Percentiles rank a stretch among this genome's conserved stretches.
These are phyloP conservation scores for Leptinotarsa peninsularis DNA, from an alignment of 2,888 invertebrate species.

Conservation along the genomic window DNA sequence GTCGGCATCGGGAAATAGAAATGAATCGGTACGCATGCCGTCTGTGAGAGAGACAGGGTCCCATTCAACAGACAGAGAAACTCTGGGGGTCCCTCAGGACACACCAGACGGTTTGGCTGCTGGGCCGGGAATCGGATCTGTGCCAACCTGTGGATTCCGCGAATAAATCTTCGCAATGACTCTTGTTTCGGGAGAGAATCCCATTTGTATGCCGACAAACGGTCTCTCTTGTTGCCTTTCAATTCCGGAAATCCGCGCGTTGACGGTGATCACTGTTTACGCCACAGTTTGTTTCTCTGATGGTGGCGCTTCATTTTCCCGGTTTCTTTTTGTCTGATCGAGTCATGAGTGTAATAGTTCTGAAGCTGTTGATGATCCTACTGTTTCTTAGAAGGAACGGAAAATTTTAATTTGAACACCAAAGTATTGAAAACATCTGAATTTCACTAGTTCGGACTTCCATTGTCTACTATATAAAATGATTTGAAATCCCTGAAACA, in stretches of 20 bases:
- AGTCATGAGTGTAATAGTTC: background rate
- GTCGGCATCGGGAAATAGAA: conserved; percentile 46
- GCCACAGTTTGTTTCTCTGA: background rate
- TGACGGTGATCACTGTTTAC: conserved; percentile 4
- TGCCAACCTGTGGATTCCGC: conserved; percentile 66
- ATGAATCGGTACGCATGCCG: conserved; percentile 43
- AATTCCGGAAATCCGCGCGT: background rate
- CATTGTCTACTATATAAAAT: too few species aligned
- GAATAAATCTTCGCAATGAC: conserved; percentile 64
- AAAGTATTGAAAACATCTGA: too few species aligned
- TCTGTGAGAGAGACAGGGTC: conserved; percentile 57
- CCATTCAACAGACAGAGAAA: conserved; percentile 64
- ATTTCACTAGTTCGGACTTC: too few species aligned
- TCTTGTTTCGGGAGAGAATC: conserved; percentile 53
- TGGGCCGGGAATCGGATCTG: conserved; percentile 55
- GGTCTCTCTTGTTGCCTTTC: conserved; percentile 1
- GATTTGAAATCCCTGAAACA: too few species aligned
- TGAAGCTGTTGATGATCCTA: too few species aligned
- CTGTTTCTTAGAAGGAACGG: too few species aligned
- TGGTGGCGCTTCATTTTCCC: background rate
- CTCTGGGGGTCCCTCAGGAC: conserved; percentile 58
- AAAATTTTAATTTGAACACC: too few species aligned
- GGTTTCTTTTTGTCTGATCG: background rate
- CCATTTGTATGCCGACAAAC: conserved; percentile 48
- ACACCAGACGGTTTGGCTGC: conserved; percentile 63